A percentile compares a stretch with the other conserved stretches of the same genome.
phyloP scores from a whole-genome alignment of 1,140 invertebrate species.

The Macrocentrus cingulum region DNA sequence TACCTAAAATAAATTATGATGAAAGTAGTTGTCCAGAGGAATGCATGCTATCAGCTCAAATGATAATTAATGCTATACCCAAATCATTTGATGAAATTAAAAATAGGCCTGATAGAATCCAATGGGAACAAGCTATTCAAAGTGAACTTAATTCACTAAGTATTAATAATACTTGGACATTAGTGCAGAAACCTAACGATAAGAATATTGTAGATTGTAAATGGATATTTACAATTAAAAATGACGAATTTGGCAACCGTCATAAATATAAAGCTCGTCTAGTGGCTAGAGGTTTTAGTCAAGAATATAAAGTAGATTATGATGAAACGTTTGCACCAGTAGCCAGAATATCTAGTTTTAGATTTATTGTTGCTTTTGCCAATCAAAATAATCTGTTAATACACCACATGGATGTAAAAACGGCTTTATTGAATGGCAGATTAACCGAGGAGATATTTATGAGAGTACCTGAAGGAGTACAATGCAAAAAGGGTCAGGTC shows the following conservation, averaged over 20 bases:
- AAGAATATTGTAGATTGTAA: conserved; percentile 37
- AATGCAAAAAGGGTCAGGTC: too few species aligned
- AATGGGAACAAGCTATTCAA: conserved; percentile 46
- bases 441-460: too few species aligned
- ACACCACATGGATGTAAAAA: too few species aligned
- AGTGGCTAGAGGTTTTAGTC: too few species aligned
- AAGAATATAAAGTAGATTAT: too few species aligned
- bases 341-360: too few species aligned
- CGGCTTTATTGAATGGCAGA: too few species aligned
- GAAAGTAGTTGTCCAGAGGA: conserved; percentile 28
- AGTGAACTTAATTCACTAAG: conserved; percentile 45
- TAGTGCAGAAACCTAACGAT: conserved; percentile 45
- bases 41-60: conserved; percentile 22
- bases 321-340: too few species aligned
- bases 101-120: conserved; percentile 32
- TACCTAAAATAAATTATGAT: conserved; percentile 34
- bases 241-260: conserved; percentile 35
- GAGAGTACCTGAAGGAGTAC: too few species aligned
- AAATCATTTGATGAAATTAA: conserved; percentile 41
- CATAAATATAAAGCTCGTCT: conserved; percentile 48
- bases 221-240: conserved; percentile 21
- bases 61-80: conserved; percentile 19
- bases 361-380: too few species aligned
- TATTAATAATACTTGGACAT: conserved; percentile 46
- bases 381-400: too few species aligned